Percentiles rank a stretch among this genome's conserved stretches.
Conservation (phyloP, 2,888 invertebrate species). For the Neuroscelio doddi region DNA sequence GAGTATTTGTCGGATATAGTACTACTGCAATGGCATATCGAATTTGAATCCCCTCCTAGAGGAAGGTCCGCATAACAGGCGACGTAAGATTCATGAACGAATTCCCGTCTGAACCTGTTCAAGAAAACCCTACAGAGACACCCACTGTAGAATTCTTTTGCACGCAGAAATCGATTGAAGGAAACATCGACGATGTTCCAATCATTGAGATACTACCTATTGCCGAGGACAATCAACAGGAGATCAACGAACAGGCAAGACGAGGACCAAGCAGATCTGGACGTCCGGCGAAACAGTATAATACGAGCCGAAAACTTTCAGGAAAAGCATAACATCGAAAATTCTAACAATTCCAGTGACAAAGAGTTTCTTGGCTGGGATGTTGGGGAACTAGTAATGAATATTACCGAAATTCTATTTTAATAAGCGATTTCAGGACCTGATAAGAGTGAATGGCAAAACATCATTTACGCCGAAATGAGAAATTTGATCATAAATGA, state of each 20-base stretch:
- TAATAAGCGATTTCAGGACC: slow-evolving; percentile 22
- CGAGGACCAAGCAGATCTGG: slow-evolving; percentile 11
- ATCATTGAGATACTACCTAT: too few species aligned
- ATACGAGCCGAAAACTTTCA: background rate
- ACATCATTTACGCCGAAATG: slow-evolving; percentile 27
- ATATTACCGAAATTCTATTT: slow-evolving; percentile 18
- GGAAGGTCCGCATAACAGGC: too few species aligned
- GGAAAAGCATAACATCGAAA: background rate
- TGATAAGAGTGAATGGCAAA: slow-evolving; percentile 27
- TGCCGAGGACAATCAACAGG: background rate
- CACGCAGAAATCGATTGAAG: too few species aligned
- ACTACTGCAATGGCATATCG: too few species aligned
- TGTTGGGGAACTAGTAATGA: background rate
- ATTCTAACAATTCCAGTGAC: background rate
- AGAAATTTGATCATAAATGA: slow-evolving; percentile 28
- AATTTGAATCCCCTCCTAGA: too few species aligned
- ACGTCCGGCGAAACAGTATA: slow-evolving; percentile 19
- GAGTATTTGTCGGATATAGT: too few species aligned
- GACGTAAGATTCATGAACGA: slow-evolving; percentile 21
- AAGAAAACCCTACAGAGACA: background rate
- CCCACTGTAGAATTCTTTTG: too few species aligned
- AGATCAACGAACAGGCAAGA: background rate
- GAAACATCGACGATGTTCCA: background rate
- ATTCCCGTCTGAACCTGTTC: background rate
- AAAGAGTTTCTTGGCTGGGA: slow-evolving; percentile 10